Evolutionary conservation across 1,140 invertebrate species (phyloP).

Genomic region (Heliconius himera): DNA sequence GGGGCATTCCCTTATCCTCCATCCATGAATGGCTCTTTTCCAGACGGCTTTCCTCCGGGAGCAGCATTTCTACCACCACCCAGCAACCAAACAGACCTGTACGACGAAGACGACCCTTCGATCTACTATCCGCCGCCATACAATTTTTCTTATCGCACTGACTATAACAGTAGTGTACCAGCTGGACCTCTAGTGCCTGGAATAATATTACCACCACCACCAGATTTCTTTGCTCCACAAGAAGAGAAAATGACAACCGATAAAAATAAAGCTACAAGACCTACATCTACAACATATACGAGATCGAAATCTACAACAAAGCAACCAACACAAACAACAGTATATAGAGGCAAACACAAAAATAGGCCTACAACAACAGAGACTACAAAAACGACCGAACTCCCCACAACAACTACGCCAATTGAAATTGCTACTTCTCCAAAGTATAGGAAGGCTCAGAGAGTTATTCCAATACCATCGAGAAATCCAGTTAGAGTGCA

Average conservation of each 20-base stretch:
- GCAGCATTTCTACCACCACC: slow-evolving; percentile 87
- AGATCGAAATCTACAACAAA: slow-evolving; percentile 70
- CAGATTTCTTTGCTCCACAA: slow-evolving; percentile 89
- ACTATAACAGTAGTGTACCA: slow-evolving; percentile 89
- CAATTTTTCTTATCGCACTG: slow-evolving; percentile 91
- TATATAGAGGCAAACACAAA: slow-evolving; percentile 74
- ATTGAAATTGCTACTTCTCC: slow-evolving; percentile 62
- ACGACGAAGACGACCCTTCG: slow-evolving; percentile 94
- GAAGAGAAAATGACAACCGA: slow-evolving; percentile 78
- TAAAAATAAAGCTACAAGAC: slow-evolving; percentile 66
- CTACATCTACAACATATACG: slow-evolving; percentile 58
- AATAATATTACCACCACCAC: slow-evolving; percentile 92
- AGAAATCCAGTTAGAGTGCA: slow-evolving; percentile 64
- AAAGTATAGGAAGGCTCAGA: slow-evolving; percentile 66
- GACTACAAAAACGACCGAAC: slow-evolving; percentile 68
- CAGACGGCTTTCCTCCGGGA: slow-evolving; percentile 84
- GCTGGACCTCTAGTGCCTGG: slow-evolving; percentile 93
- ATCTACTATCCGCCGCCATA: slow-evolving; percentile 94
- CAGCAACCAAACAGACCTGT: slow-evolving; percentile 87
- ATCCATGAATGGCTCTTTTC: slow-evolving; percentile 81
- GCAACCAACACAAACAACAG: slow-evolving; percentile 59
- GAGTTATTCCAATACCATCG: slow-evolving; percentile 55
- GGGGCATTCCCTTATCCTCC: slow-evolving; percentile 82
- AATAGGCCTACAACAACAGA: slow-evolving; percentile 71
- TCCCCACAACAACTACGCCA: slow-evolving; percentile 67